These are phyloP conservation scores for Lepidocyrtinus sp. DNA, from an alignment of 2,888 invertebrate genomes.

Conservation along the genomic window DNA sequence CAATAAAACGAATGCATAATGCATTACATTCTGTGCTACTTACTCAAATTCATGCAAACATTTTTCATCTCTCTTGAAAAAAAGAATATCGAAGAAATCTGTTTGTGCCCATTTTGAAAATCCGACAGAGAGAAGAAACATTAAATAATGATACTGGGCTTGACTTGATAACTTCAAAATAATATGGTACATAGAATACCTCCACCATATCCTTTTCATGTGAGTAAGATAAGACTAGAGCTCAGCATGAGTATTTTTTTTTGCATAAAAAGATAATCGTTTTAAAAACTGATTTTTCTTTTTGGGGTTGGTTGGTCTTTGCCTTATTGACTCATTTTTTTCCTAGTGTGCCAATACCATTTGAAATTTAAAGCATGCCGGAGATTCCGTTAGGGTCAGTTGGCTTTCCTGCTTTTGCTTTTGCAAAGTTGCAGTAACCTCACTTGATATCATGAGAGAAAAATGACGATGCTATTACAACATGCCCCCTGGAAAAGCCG, in stretches of 20 bases:
- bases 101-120: conserved; percentile 43
- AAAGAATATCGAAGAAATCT: too few relatives aligned
- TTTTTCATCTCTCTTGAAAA: too few relatives aligned
- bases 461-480: conserved; percentile 43
- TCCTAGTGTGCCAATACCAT: conserved; percentile 31
- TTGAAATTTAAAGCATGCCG: conserved; percentile 50
- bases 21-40: conserved; percentile 15
- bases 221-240: conserved; percentile 25
- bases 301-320: conserved; percentile 7
- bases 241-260: conserved; percentile 40
- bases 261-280: conserved; percentile 46
- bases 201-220: neutral
- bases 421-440: conserved; percentile 2
- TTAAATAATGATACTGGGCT: neutral
- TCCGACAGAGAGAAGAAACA: conserved; percentile 9
- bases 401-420: conserved; percentile 58
- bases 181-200: neutral
- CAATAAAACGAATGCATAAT: conserved; percentile 16
- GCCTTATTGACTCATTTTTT: conserved; percentile 21
- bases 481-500: conserved; percentile 70
- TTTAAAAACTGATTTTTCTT: conserved; percentile 44
- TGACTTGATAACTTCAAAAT: conserved; percentile 12
- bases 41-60: too few relatives aligned
- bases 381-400: conserved; percentile 69
- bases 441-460: conserved; percentile 11